Conservation (phyloP, 2,113 vertebrate species). For the Arothron firmamentum region DNA sequence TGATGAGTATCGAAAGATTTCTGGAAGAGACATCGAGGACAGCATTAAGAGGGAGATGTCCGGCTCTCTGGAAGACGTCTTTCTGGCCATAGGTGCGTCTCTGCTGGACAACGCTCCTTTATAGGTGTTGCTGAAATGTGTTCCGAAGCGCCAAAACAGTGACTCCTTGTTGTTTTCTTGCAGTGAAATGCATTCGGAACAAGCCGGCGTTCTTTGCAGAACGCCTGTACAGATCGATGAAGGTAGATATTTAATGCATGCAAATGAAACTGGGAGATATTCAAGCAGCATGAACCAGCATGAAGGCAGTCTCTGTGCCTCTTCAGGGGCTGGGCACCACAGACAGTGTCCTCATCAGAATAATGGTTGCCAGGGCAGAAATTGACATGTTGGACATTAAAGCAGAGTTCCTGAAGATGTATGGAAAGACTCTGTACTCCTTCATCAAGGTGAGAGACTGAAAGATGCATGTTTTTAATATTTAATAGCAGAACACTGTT, state of each 20-base stretch:
- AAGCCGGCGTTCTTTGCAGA: slow-evolving; percentile 90
- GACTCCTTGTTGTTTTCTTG: background rate
- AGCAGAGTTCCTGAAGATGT: slow-evolving; percentile 83
- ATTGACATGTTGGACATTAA: slow-evolving; percentile 93
- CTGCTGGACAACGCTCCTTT: background rate
- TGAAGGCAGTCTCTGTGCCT: background rate
- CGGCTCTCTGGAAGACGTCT: slow-evolving; percentile 85
- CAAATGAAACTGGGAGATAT: background rate
- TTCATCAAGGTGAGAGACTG: slow-evolving; percentile 87
- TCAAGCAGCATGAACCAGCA: background rate
- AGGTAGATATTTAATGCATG: slow-evolving; percentile 76
- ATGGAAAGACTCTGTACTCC: slow-evolving; percentile 89
- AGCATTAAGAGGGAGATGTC: slow-evolving; percentile 98
- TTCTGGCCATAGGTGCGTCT: slow-evolving; percentile 88
- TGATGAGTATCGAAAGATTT: slow-evolving; percentile 83
- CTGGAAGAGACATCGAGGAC: slow-evolving; percentile 86
- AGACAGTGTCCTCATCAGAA: slow-evolving; percentile 85
- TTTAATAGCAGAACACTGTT: background rate
- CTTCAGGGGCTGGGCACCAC: slow-evolving; percentile 89
- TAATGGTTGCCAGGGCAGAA: slow-evolving; percentile 92
- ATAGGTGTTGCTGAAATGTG: background rate
- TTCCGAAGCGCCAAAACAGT: background rate
- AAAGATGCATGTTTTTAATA: background rate
- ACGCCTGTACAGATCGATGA: slow-evolving; percentile 93
- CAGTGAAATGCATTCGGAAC: slow-evolving; percentile 86